These are phyloP conservation scores for Hydriomena furcata DNA, from an alignment of 2,888 invertebrate species.

Conservation along the genomic window DNA sequence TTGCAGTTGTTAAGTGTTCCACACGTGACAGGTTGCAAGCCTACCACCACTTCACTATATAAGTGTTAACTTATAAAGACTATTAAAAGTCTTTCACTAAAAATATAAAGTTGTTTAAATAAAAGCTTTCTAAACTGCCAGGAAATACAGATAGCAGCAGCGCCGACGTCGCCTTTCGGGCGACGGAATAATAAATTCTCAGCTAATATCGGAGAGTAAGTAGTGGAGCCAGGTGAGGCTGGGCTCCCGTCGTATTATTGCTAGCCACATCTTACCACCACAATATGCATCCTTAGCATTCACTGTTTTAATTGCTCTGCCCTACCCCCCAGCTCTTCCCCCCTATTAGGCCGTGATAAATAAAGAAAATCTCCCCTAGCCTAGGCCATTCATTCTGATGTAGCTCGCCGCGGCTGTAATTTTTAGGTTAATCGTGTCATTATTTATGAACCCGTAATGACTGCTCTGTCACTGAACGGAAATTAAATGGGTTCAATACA, in stretches of 20 bases:
- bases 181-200: slow-evolving; percentile 42
- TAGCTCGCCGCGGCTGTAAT: slow-evolving; percentile 20
- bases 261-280: slow-evolving; percentile 33
- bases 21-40: too few relatives aligned
- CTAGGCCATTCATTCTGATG: slow-evolving; percentile 31
- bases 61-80: too few relatives aligned
- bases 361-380: slow-evolving; percentile 32
- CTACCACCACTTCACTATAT: too few relatives aligned
- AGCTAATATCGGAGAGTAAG: slow-evolving; percentile 46
- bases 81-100: slow-evolving; percentile 4
- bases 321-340: slow-evolving; percentile 15
- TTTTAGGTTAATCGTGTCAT: slow-evolving; percentile 45
- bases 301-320: slow-evolving; percentile 43
- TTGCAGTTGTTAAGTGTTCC: too few relatives aligned
- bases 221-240: slow-evolving; percentile 30
- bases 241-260: slow-evolving; percentile 15
- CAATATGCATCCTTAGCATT: slow-evolving; percentile 35
- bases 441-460: slow-evolving; percentile 47
- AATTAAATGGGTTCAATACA: slow-evolving; percentile 50
- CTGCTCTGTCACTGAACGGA: slow-evolving; percentile 45
- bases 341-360: slow-evolving; percentile 35
- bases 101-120: slow-evolving; percentile 7
- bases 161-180: slow-evolving; percentile 17
- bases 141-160: slow-evolving; percentile 25
- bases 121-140: slow-evolving; percentile 17